These are phyloP conservation scores for Leptoteleia sp. DNA, from an alignment of 1,140 invertebrate genomes.

Conservation along the genomic window DNA sequence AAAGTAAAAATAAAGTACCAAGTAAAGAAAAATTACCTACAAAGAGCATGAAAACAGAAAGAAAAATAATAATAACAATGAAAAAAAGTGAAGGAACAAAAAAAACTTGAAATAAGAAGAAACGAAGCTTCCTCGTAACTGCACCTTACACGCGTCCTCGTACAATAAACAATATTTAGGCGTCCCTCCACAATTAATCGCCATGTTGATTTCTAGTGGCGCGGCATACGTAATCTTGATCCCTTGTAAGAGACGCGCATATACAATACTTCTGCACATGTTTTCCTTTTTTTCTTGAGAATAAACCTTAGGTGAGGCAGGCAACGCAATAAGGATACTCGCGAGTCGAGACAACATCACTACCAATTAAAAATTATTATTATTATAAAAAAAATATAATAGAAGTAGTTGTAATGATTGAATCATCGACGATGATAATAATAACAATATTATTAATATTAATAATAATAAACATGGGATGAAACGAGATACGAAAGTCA, in stretches of 20 bases:
- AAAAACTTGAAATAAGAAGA: slow-evolving; percentile 7
- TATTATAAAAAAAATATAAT: too few relatives aligned
- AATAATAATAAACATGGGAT: slow-evolving; percentile 41
- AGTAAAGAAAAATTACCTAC: slow-evolving; percentile 8
- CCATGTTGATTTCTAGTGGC: slow-evolving; percentile 41
- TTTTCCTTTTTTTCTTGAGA: slow-evolving; percentile 9
- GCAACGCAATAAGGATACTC: slow-evolving; percentile 25
- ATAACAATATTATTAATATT: too few relatives aligned
- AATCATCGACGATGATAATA: slow-evolving; percentile 48
- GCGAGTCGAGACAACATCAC: slow-evolving; percentile 34
- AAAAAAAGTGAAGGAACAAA: too few relatives aligned
- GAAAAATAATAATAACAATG: too few relatives aligned
- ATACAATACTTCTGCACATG: slow-evolving; percentile 34
- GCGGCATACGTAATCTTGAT: slow-evolving; percentile 28
- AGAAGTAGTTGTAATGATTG: slow-evolving; percentile 52
- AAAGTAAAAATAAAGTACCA: slow-evolving; percentile 6
- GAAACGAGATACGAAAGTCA: slow-evolving; percentile 14
- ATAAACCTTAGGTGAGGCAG: slow-evolving; percentile 25
- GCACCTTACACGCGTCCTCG: slow-evolving; percentile 31
- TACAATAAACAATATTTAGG: slow-evolving; percentile 44
- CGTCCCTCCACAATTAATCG: slow-evolving; percentile 27
- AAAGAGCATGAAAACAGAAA: neutral
- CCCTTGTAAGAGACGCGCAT: slow-evolving; percentile 23
- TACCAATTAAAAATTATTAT: slow-evolving; percentile 51
- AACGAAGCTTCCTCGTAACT: slow-evolving; percentile 50